These are phyloP conservation scores for Blera fallax DNA, from an alignment of 2,888 invertebrate genomes.

Conservation along the genomic window DNA sequence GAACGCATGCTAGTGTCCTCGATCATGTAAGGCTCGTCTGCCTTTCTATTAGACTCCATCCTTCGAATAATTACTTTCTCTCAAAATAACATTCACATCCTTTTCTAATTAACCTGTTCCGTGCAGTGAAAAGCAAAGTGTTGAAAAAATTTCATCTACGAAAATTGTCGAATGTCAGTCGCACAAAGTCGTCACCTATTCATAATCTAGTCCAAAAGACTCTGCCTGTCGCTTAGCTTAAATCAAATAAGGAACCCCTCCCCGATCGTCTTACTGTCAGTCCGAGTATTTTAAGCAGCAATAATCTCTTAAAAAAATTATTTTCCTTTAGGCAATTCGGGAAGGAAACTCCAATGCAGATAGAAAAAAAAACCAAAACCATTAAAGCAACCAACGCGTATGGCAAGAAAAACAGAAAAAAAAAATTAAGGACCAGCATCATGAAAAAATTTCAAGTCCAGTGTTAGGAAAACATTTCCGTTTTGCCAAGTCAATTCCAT, in stretches of 20 bases:
- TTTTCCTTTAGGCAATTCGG: constrained; percentile 39
- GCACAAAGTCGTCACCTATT: background rate
- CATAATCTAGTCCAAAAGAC: background rate
- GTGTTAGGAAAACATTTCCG: constrained; percentile 46
- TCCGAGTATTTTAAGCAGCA: constrained; percentile 15
- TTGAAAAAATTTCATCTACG: background rate
- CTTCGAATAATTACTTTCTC: too few relatives aligned
- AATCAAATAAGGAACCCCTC: background rate
- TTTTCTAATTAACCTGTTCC: background rate
- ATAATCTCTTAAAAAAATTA: constrained; percentile 7
- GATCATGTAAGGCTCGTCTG: too few relatives aligned
- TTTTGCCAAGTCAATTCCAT: constrained; percentile 58
- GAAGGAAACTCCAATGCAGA: constrained; percentile 14
- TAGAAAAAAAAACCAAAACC: constrained; percentile 14
- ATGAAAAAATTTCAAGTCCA: constrained; percentile 20
- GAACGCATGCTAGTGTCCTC: too few relatives aligned
- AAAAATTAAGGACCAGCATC: background rate
- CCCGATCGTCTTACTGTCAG: background rate
- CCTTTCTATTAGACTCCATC: too few relatives aligned
- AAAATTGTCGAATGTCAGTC: background rate
- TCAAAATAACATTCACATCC: too few relatives aligned
- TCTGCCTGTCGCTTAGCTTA: background rate
- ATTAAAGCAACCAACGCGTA: background rate
- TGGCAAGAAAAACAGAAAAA: background rate
- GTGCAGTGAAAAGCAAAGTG: background rate